phyloP scores from a whole-genome alignment of 1,140 invertebrate genomes.

The Drosophila varians region DNA sequence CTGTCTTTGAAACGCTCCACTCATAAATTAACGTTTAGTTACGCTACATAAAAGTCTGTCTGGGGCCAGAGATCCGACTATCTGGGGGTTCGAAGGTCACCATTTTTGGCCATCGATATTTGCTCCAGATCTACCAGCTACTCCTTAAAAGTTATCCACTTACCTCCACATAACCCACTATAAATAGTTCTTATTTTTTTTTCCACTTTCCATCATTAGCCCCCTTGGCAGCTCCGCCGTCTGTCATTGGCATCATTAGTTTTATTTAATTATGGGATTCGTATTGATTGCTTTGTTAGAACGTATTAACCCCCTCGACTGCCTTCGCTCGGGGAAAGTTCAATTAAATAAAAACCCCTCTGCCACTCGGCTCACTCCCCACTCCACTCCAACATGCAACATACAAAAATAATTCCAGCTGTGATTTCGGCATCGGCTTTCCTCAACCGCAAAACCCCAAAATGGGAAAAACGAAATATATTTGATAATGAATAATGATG shows the following conservation, averaged over 20 bases:
- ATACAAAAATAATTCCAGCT: conserved; percentile 47
- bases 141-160: too few relatives aligned
- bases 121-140: background rate
- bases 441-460: conserved; percentile 63
- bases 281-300: conserved; percentile 83
- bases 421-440: conserved; percentile 58
- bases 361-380: conserved; percentile 8
- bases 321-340: conserved; percentile 57
- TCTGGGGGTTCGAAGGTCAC: background rate
- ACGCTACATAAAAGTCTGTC: conserved; percentile 79
- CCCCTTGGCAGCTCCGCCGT: conserved; percentile 27
- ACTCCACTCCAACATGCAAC: too few relatives aligned
- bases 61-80: conserved; percentile 31
- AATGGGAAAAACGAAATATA: conserved; percentile 50
- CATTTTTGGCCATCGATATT: background rate
- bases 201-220: conserved; percentile 57
- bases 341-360: conserved; percentile 68
- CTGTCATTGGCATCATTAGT: conserved; percentile 82
- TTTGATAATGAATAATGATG: conserved; percentile 83
- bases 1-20: conserved; percentile 16
- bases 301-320: conserved; percentile 63
- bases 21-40: conserved; percentile 78
- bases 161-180: too few relatives aligned
- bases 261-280: conserved; percentile 80
- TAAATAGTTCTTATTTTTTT: conserved; percentile 29